These are phyloP conservation scores for Cephus spinipes DNA, from an alignment of 2,888 invertebrate species.

Conservation along the genomic window DNA sequence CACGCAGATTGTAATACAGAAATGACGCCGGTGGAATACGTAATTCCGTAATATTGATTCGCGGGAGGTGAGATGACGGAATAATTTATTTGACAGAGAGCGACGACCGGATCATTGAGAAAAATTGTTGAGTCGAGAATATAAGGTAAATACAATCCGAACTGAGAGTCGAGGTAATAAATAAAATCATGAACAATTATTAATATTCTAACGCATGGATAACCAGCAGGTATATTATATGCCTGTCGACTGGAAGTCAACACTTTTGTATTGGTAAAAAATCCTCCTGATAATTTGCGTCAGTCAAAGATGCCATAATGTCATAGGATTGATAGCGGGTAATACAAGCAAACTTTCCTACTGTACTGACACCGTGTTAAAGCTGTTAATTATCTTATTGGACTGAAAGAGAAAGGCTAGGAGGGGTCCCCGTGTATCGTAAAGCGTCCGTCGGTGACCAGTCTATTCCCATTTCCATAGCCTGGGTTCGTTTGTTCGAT, in stretches of 20 bases:
- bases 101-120: neutral
- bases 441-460: neutral
- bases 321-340: neutral
- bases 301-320: neutral
- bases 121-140: neutral
- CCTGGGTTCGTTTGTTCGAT: neutral
- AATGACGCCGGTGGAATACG: constrained; percentile 33
- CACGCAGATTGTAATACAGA: constrained; percentile 6
- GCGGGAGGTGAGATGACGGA: neutral
- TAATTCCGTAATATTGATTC: neutral
- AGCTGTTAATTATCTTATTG: neutral
- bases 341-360: neutral
- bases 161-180: neutral
- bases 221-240: neutral
- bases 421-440: neutral
- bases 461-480: neutral
- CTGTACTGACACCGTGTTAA: neutral
- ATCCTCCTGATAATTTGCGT: neutral
- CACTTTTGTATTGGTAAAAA: neutral
- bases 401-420: neutral
- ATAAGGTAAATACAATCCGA: neutral
- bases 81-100: neutral
- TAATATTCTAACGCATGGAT: neutral
- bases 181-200: neutral
- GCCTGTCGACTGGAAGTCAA: neutral